These are phyloP conservation scores for Euplexia lucipara DNA, from an alignment of 2,888 invertebrate species.

Conservation along the genomic window DNA sequence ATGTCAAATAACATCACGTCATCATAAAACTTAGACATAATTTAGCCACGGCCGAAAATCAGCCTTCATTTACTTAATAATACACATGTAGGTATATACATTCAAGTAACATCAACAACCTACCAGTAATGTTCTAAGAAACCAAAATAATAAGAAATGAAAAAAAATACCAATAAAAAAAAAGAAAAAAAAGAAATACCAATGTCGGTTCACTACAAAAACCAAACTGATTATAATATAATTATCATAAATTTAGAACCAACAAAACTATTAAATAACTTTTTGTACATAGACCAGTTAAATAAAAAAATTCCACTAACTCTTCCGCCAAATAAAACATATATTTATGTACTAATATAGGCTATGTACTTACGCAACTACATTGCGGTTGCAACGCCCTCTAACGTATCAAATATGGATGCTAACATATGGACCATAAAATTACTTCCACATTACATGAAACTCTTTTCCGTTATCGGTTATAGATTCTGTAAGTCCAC, in stretches of 20 bases:
- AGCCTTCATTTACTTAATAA: constrained; percentile 13
- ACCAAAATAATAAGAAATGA: too few relatives aligned
- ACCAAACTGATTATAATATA: constrained; percentile 3
- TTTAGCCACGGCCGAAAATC: neutral
- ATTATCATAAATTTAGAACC: constrained; percentile 32
- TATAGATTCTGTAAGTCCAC: constrained; percentile 34
- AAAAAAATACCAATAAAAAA: too few relatives aligned
- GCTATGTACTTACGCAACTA: constrained; percentile 22
- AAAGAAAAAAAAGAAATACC: too few relatives aligned
- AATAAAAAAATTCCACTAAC: constrained; percentile 21
- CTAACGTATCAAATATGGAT: constrained; percentile 38
- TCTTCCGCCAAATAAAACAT: constrained; percentile 33
- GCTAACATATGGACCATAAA: constrained; percentile 44
- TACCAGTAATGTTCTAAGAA: too few relatives aligned
- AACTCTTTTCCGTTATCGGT: constrained; percentile 47
- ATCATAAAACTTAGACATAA: neutral
- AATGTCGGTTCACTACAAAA: constrained; percentile 12
- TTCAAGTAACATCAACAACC: neutral
- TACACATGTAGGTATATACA: neutral
- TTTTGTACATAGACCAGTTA: constrained; percentile 17
- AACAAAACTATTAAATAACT: constrained; percentile 6
- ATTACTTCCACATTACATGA: constrained; percentile 65
- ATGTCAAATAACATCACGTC: neutral
- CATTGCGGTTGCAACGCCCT: constrained; percentile 31
- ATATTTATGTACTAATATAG: constrained; percentile 29